Evolutionary conservation across 2,113 vertebrate species (phyloP), one percentile per base, ranked within the genome.

Genomic region (Gopherus evgoodei): DNA sequence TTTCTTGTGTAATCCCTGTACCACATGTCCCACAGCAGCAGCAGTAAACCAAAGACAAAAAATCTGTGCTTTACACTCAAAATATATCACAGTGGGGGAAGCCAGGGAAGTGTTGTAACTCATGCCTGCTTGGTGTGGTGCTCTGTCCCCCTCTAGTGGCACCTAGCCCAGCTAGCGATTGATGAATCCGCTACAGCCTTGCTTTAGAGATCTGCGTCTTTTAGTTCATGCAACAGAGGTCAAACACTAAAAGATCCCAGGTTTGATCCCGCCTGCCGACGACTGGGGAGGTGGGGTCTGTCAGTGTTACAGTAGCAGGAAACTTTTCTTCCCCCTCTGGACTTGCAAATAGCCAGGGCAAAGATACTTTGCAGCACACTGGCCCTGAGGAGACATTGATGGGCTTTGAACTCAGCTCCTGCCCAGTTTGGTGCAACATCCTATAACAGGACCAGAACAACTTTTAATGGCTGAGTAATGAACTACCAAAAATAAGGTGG

Each of bases 401-500:
- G 65, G n/a, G n/a, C 17, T 69, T 72, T 38, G 65, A 72, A 72
- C 19, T 72, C 19, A 72, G n/a, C 19, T 38, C n/a, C n/a, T 72
- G 27, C 35, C 65, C 8, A 62, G 19, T 22, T 22, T 72, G n/a
- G 19, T 72, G 16, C n/a, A 72, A 72, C 19, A 38, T 22, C 5
- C n/a, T 38, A 22, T 5, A 72, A 38, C 65, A 38, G 38, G n/a
- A 17, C 35, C 17, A 38, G 9, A 38, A 19, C 65, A n/a, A 38
- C 65, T 72, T 72, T 21, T 38, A 38, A 72, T 81, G 83, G 29
- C 89, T 94, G 65, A 95, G 65, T 90, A 93, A 79, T 29, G 76
- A 4, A 89, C 38, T 83, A 94, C 54, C 16, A 88, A 50, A n/a
- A 75, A 92, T 88, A 75, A 91, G 72, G 79, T 13, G 88, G 92